These are phyloP conservation scores for Echiichthys vipera DNA, from an alignment of 2,797 vertebrate species.

Conservation along the genomic window DNA sequence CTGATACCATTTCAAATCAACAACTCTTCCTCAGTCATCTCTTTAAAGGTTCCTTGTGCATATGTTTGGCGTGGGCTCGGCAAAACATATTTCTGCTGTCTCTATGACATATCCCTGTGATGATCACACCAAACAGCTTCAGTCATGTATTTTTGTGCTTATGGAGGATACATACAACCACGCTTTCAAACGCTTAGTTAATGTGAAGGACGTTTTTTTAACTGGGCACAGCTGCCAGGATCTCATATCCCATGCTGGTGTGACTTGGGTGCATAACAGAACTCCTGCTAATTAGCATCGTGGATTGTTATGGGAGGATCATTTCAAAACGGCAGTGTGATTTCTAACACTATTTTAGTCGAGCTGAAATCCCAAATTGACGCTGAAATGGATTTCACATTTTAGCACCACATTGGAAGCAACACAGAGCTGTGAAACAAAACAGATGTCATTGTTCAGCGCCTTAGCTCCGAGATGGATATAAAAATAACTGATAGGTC, in stretches of 20 bases:
- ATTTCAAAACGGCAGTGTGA: slow-evolving; percentile 39
- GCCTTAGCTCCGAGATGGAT: slow-evolving; percentile 23
- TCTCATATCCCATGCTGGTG: background rate
- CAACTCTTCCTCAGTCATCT: slow-evolving; percentile 27
- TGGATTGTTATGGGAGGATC: slow-evolving; percentile 30
- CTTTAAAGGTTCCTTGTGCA: slow-evolving; percentile 23
- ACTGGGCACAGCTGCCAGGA: slow-evolving; percentile 20
- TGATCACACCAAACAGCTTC: slow-evolving; percentile 31
- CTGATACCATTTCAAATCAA: slow-evolving; percentile 42
- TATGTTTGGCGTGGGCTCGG: slow-evolving; percentile 8
- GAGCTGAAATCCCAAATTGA: slow-evolving; percentile 22
- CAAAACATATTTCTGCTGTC: slow-evolving; percentile 1
- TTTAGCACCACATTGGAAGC: background rate
- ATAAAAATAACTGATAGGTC: slow-evolving; percentile 55
- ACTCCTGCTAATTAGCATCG: slow-evolving; percentile 40
- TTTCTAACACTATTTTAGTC: slow-evolving; percentile 18
- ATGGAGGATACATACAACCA: background rate
- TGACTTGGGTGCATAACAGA: slow-evolving; percentile 16
- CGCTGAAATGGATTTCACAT: slow-evolving; percentile 13
- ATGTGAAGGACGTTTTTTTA: slow-evolving; percentile 18
- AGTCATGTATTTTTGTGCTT: background rate
- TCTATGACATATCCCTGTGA: slow-evolving; percentile 16
- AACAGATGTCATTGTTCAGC: slow-evolving; percentile 22
- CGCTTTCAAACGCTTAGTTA: slow-evolving; percentile 6
- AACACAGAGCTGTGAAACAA: slow-evolving; percentile 31